Percentiles rank a stretch among this genome's conserved stretches.
Conservation (phyloP, 2,113 vertebrate genomes). For the Cheirogaleus medius region DNA sequence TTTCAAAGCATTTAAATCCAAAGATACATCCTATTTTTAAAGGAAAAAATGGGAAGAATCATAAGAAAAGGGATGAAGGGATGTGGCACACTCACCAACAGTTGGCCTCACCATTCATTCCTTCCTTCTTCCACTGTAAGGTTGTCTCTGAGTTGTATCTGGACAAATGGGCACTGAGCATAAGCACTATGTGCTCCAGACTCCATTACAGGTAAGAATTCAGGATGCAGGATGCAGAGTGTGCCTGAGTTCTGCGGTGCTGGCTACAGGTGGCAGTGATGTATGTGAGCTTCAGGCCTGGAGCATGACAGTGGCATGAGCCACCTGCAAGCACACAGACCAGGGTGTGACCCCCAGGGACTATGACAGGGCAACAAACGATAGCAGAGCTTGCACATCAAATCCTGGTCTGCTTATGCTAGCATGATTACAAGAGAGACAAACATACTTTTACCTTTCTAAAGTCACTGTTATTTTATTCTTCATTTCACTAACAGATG, state of each 20-base stretch:
- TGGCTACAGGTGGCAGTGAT: background rate
- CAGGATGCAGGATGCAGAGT: background rate
- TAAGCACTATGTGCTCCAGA: background rate
- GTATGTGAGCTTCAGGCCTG: too few species aligned
- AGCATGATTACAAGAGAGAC: background rate
- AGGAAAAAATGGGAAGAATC: background rate
- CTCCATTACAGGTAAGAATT: background rate
- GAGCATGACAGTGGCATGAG: background rate
- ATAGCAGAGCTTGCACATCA: background rate
- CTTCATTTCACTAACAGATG: background rate
- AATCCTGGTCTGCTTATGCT: background rate
- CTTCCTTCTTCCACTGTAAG: background rate
- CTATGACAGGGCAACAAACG: background rate
- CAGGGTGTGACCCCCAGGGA: background rate
- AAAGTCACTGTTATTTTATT: background rate
- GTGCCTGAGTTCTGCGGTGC: background rate
- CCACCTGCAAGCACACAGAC: rapidly evolving
- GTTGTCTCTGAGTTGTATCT: background rate
- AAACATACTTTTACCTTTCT: background rate
- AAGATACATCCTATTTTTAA: background rate
- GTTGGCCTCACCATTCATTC: background rate
- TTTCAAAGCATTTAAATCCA: background rate
- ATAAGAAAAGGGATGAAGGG: background rate
- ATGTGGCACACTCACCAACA: background rate
- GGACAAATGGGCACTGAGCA: background rate